Evolutionary conservation across 2,113 vertebrate species (phyloP).

Genomic region (Caracal caracal): DNA sequence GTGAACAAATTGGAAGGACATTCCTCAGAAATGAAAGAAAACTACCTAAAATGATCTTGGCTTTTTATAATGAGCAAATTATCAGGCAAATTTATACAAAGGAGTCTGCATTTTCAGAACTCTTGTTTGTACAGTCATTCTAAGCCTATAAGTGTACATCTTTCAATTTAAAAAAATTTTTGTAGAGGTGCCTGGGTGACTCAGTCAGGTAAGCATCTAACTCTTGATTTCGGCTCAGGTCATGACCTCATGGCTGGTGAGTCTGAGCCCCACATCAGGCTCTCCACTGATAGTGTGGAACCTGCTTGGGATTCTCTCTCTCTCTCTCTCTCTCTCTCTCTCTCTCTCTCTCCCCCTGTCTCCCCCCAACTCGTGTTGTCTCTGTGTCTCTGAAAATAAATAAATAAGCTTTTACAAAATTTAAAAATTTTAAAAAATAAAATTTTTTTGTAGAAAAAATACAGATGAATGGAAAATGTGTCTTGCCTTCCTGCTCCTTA

Average conservation of each 20-base stretch:
- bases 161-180: slow-evolving; percentile 37
- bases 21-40: neutral
- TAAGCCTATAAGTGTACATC: neutral
- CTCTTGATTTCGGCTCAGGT: too few species aligned
- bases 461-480: neutral
- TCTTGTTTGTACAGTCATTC: neutral
- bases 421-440: neutral
- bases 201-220: too few species aligned
- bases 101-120: neutral
- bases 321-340: too few species aligned
- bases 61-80: neutral
- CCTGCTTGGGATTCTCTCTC: too few species aligned
- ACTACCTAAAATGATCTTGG: neutral
- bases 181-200: neutral
- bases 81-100: neutral
- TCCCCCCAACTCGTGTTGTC: too few species aligned
- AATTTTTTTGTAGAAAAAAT: neutral
- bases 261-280: too few species aligned
- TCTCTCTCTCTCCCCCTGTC: too few species aligned
- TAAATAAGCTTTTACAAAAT: too few species aligned
- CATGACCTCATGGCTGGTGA: too few species aligned
- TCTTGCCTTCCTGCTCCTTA: neutral
- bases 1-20: neutral
- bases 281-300: too few species aligned
- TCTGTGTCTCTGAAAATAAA: too few species aligned